Base-by-base conservation (phyloP, 2,888 invertebrate species). In the Megalurothrips usitatus region DNA sequence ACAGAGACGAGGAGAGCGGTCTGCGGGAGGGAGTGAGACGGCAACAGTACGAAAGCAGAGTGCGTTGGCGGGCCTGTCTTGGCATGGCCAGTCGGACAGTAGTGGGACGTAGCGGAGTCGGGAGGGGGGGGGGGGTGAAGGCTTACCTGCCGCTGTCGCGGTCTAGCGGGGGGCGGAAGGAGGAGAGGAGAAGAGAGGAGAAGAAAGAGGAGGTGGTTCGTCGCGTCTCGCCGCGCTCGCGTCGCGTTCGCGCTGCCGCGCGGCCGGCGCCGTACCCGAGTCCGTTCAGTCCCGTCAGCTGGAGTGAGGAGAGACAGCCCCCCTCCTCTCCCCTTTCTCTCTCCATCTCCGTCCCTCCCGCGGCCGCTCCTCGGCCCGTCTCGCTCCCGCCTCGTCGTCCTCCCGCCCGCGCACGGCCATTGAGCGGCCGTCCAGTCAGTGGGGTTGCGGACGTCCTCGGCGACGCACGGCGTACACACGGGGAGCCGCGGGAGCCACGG, bases 21-120 rank as follows among this genome's bases (percentile, higher is more conserved):
- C 6, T n/a, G 58, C 58, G 0, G 58, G 68, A 23, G 68, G 23
- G 68, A 68, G 9, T 23, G 68, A 75, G 26, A 75, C 68, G 68
- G 68, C n/a, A n/a, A 26, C 68, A 26, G 26, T 26, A 26, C 23
- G 26, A 26, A 26, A 75, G 68, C 68, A 23, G 26, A 75, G 68
- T 75, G 68, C 68, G 68, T 75, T 75, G 68, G 68, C 68, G 68
- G 68, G 68, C 68, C 68, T 23, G 68, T 75, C 9, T 75, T 75
- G 23, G 23, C 26, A 26, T 26, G 23, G 23, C 12, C 68, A 75
- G 68, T 23, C 34, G 34, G 34, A 43, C 34, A 26, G 68, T 26
- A 26, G 68, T 26, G 68, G 68, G 10, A 10, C n/a, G 68, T 9
- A 23, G 68, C 68, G 23, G 68, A 26, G 68, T 12, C 1, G 68